Percentiles rank a stretch among this genome's conserved stretches.
Evolutionary conservation across 2,888 invertebrate genomes (phyloP).

Genomic region (Cryptops parisi): DNA sequence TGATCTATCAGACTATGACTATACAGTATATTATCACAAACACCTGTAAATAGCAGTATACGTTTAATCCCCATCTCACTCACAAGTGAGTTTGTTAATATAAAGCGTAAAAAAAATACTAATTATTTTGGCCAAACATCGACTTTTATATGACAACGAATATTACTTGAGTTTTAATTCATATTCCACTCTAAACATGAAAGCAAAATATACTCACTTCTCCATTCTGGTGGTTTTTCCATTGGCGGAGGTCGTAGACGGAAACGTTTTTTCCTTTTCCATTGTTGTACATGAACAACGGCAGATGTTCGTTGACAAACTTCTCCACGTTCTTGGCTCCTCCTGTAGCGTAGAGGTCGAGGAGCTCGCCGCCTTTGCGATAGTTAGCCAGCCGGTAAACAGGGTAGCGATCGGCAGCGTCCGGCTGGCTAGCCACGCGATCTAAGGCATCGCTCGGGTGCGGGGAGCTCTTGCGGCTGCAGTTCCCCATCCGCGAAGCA

Average conservation of each 20-base stretch:
- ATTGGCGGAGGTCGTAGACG: slow-evolving; percentile 70
- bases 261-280: slow-evolving; percentile 74
- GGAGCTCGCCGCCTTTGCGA: slow-evolving; percentile 53
- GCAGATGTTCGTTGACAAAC: slow-evolving; percentile 63
- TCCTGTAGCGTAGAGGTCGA: slow-evolving; percentile 47
- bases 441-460: slow-evolving; percentile 62
- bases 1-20: no score
- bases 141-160: no score
- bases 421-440: slow-evolving; percentile 63
- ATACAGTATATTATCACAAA: no score
- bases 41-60: no score
- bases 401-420: slow-evolving; percentile 59
- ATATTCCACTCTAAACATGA: no score
- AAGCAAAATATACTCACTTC: slow-evolving; percentile 6
- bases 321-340: slow-evolving; percentile 61
- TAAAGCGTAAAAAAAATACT: no score
- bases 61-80: no score
- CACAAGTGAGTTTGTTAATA: no score
- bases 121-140: no score
- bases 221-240: slow-evolving; percentile 34
- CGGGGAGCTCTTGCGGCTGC: slow-evolving; percentile 9
- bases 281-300: slow-evolving; percentile 71
- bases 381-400: slow-evolving; percentile 74
- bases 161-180: no score
- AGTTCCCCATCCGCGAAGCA: slow-evolving; percentile 13